A percentile compares a stretch with the other conserved stretches of the same genome.
Conservation (phyloP, 2,888 invertebrate species). For the Geotrupes spiniger region DNA sequence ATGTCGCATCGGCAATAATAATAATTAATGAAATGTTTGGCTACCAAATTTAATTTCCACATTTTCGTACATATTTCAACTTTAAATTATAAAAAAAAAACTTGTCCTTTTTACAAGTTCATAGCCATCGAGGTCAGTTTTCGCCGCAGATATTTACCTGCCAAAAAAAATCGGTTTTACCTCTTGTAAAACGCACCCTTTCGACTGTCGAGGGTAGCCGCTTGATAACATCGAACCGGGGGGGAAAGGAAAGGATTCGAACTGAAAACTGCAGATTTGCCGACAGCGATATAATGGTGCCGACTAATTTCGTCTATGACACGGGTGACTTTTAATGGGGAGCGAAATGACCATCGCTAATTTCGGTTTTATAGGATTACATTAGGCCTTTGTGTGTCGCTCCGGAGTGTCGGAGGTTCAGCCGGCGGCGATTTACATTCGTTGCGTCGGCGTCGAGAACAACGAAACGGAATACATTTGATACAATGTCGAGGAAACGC, state of each 20-base stretch:
- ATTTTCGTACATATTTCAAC: no score
- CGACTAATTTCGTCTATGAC: slow-evolving; percentile 36
- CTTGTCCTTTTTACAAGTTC: no score
- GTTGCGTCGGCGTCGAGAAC: no score
- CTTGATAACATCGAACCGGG: slow-evolving; percentile 10
- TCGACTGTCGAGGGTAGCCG: slow-evolving; percentile 1
- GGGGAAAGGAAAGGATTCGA: slow-evolving; percentile 13
- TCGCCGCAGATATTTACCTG: background rate
- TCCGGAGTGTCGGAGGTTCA: no score
- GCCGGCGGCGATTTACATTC: no score
- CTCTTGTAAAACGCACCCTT: background rate
- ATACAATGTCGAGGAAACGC: no score
- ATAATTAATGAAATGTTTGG: no score
- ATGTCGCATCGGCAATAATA: no score
- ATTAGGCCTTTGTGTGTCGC: no score
- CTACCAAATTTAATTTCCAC: no score
- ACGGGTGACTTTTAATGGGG: slow-evolving; percentile 33
- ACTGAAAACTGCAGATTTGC: slow-evolving; percentile 29
- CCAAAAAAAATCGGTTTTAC: background rate
- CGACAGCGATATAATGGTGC: slow-evolving; percentile 34
- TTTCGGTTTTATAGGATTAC: slow-evolving; percentile 19
- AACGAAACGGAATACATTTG: no score
- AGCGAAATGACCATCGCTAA: slow-evolving; percentile 38
- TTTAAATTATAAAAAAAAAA: no score
- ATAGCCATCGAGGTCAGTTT: slow-evolving; percentile 3